Evolutionary conservation across 2,797 vertebrate species (phyloP).

Genomic region (Onychomys torridus): DNA sequence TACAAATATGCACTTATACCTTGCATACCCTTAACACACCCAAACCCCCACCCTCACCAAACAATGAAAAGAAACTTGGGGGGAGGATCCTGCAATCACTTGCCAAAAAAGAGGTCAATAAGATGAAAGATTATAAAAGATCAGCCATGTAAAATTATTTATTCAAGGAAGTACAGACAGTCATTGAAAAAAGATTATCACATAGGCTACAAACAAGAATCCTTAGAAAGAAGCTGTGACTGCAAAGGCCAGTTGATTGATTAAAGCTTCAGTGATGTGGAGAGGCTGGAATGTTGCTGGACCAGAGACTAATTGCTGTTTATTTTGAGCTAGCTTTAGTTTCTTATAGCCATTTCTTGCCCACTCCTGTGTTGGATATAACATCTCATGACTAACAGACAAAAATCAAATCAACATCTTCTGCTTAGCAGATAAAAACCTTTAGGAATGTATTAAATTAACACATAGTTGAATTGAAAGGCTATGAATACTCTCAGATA

Average conservation of each 20-base stretch:
- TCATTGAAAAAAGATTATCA: conserved; percentile 14
- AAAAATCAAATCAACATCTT: not conserved
- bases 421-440: not conserved
- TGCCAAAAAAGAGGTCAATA: not conserved
- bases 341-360: not conserved
- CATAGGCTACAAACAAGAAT: not conserved
- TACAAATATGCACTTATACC: not conserved
- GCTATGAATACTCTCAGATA: not conserved
- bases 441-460: not conserved
- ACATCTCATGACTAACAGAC: not conserved
- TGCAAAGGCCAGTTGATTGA: not conserved
- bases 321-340: not conserved
- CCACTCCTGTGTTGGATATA: not conserved
- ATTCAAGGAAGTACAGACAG: conserved; percentile 3
- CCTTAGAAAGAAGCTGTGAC: not conserved
- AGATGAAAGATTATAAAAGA: not conserved
- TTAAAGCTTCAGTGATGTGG: not conserved
- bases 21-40: not conserved
- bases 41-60: rapidly evolving
- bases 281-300: not conserved
- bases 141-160: not conserved
- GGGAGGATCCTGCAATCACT: not conserved
- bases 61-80: not conserved
- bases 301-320: not conserved
- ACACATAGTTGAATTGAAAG: not conserved